phyloP scores from a whole-genome alignment of 2,888 invertebrate species.

The Tetrapedia diversipes region DNA sequence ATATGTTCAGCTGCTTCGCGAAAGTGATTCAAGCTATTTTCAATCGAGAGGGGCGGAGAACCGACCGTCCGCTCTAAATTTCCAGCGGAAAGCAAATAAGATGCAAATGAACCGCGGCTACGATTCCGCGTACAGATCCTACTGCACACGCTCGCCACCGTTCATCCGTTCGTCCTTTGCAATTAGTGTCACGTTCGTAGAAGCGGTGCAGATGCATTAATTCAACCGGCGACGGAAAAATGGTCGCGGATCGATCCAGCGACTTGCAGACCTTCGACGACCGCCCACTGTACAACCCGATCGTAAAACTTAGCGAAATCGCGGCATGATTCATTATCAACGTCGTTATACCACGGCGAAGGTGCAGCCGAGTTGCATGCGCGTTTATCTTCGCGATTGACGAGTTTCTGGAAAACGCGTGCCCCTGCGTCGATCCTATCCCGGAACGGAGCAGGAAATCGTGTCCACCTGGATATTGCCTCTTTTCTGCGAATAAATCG shows the following conservation, averaged over 20 bases:
- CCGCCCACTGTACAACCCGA: conserved; percentile 58
- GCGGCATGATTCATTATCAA: conserved; percentile 58
- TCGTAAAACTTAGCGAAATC: conserved; percentile 59
- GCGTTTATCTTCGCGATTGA: conserved; percentile 42
- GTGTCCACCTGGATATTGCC: conserved; percentile 7
- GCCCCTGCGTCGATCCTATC: not conserved
- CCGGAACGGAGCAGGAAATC: conserved; percentile 4
- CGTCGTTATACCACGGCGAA: conserved; percentile 25
- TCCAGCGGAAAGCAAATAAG: too few relatives aligned
- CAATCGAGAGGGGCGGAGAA: too few relatives aligned
- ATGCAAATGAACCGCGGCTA: conserved; percentile 1
- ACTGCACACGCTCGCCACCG: conserved; percentile 17
- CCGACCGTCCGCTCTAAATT: too few relatives aligned
- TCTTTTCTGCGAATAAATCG: not conserved
- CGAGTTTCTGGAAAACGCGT: conserved; percentile 43
- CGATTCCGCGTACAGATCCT: conserved; percentile 1
- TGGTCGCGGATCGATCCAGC: conserved; percentile 43
- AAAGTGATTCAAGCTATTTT: too few relatives aligned
- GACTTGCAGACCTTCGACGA: conserved; percentile 50
- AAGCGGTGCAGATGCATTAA: conserved; percentile 47
- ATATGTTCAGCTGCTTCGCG: too few relatives aligned
- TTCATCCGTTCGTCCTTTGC: conserved; percentile 25
- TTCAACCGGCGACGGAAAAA: conserved; percentile 35
- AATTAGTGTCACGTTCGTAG: conserved; percentile 48
- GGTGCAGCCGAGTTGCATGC: conserved; percentile 35